Evolutionary conservation across 2,888 invertebrate genomes (phyloP).

Genomic region (Chloroclysta siterata): DNA sequence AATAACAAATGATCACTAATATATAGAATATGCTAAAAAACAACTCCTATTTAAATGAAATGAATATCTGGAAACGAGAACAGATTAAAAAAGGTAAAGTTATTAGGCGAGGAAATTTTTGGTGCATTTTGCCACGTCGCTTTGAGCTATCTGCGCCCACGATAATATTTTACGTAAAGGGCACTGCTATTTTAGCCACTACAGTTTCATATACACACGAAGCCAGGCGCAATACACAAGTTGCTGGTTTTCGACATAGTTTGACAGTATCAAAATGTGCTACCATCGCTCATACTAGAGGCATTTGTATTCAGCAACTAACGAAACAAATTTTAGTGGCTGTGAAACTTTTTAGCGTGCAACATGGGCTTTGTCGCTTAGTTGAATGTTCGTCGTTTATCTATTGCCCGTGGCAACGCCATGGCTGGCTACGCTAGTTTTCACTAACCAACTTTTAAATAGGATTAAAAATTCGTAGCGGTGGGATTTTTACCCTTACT

Average conservation of each 20-base stretch:
- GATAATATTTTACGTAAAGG: neutral
- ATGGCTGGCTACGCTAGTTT: slow-evolving; percentile 4
- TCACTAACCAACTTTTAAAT: slow-evolving; percentile 17
- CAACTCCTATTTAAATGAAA: neutral
- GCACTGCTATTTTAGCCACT: slow-evolving; percentile 4
- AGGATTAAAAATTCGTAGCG: slow-evolving; percentile 18
- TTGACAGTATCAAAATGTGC: slow-evolving; percentile 19
- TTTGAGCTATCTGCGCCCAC: neutral
- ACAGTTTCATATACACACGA: slow-evolving; percentile 3
- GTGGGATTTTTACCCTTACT: slow-evolving; percentile 1
- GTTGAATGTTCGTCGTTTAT: slow-evolving; percentile 27
- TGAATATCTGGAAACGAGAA: neutral
- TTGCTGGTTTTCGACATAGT: slow-evolving; percentile 16
- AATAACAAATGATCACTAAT: no score
- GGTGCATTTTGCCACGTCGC: neutral
- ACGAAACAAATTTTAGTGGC: slow-evolving; percentile 25
- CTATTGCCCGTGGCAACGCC: slow-evolving; percentile 21
- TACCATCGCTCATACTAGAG: slow-evolving; percentile 15
- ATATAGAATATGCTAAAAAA: neutral
- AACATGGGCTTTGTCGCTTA: slow-evolving; percentile 23
- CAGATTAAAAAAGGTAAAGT: neutral
- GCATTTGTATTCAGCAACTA: slow-evolving; percentile 20
- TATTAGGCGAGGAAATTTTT: neutral
- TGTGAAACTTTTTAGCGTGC: slow-evolving; percentile 25
- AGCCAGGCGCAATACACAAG: slow-evolving; percentile 10